Conservation (phyloP, 2,113 vertebrate species). For the Echinops telfairi region DNA sequence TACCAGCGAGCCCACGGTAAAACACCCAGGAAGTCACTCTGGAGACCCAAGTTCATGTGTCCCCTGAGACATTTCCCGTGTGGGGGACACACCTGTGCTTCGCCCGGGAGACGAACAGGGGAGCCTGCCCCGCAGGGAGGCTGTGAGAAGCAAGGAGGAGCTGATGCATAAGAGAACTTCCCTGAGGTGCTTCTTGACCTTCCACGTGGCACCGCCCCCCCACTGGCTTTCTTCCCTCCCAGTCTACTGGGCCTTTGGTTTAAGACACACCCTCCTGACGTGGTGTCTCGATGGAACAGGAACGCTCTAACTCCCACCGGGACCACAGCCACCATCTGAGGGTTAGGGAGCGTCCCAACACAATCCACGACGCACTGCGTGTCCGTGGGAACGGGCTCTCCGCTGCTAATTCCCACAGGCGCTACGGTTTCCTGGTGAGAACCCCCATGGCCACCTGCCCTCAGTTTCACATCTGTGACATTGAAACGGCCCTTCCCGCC, state of each 20-base stretch:
- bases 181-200: background rate
- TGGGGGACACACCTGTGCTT: background rate
- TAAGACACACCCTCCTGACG: background rate
- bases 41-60: background rate
- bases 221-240: too few species aligned
- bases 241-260: background rate
- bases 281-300: background rate
- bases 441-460: background rate
- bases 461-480: constrained; percentile 54
- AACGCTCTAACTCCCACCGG: background rate
- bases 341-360: background rate
- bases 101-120: background rate
- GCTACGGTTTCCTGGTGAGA: background rate
- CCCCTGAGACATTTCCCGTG: background rate
- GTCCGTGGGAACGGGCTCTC: background rate
- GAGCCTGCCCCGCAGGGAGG: background rate
- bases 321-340: background rate
- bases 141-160: background rate
- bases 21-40: background rate
- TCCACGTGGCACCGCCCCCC: background rate
- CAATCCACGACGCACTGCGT: background rate
- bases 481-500: background rate
- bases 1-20: background rate
- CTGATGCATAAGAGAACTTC: background rate
- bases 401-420: background rate